Evolutionary conservation across 1,140 invertebrate genomes (phyloP).

Genomic region (Cydia splendana): DNA sequence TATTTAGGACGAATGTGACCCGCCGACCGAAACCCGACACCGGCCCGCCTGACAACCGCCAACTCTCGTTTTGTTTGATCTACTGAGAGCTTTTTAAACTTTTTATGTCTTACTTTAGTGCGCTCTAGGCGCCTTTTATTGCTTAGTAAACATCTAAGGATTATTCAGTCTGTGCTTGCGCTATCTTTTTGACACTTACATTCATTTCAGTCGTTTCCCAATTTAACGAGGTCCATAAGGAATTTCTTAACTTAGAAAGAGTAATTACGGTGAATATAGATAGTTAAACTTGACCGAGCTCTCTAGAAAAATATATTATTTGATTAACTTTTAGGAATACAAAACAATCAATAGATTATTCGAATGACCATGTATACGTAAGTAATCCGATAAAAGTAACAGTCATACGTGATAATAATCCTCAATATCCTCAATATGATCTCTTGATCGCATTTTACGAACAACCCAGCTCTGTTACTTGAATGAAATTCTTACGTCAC

Average conservation of each 20-base stretch:
- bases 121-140: conserved; percentile 72
- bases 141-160: conserved; percentile 73
- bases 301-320: no score
- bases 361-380: conserved; percentile 32
- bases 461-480: neutral
- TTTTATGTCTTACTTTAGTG: conserved; percentile 78
- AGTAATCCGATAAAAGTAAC: conserved; percentile 41
- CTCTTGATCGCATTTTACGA: conserved; percentile 9
- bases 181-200: conserved; percentile 46
- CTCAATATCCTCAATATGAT: conserved; percentile 8
- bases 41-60: conserved; percentile 68
- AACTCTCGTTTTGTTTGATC: conserved; percentile 76
- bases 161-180: conserved; percentile 51
- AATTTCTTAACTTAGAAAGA: neutral
- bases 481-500: neutral
- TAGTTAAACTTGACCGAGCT: conserved; percentile 8
- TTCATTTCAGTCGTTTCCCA: conserved; percentile 35
- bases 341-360: neutral
- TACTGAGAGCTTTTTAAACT: conserved; percentile 79
- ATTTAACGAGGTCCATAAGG: conserved; percentile 1
- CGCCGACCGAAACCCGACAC: conserved; percentile 65
- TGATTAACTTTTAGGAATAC: neutral
- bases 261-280: neutral
- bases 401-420: neutral
- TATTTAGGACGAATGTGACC: conserved; percentile 76